A percentile compares a stretch with the other conserved stretches of the same genome.
Conservation (phyloP, 1,140 invertebrate species). For the Scaptomyza graminum region DNA sequence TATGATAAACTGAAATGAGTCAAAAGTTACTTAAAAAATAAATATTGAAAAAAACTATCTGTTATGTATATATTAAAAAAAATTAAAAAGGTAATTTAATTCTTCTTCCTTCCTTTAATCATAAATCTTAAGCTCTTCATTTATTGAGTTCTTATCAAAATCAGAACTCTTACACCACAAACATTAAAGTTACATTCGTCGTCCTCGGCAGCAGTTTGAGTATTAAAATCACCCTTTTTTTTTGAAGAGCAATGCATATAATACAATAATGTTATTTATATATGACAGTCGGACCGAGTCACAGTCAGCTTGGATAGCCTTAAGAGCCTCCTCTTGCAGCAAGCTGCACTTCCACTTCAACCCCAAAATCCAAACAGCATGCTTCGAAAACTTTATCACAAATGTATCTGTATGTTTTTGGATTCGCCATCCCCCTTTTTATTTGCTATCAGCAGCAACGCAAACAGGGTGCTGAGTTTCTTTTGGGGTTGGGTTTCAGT, state of each 20-base stretch:
- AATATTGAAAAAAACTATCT: too few relatives aligned
- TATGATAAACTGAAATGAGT: too few relatives aligned
- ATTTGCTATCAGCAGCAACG: conserved; percentile 30
- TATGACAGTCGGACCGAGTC: conserved; percentile 8
- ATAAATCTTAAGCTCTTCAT: too few relatives aligned
- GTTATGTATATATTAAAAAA: too few relatives aligned
- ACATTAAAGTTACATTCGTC: background rate
- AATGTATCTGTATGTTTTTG: conserved; percentile 28
- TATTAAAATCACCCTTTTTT: conserved; percentile 11
- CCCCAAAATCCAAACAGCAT: conserved; percentile 36
- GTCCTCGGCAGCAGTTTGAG: conserved; percentile 14
- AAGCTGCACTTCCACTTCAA: conserved; percentile 61
- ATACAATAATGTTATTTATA: conserved; percentile 35
- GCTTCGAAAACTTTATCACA: conserved; percentile 53
- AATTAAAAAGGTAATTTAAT: too few relatives aligned
- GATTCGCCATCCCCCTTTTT: conserved; percentile 39
- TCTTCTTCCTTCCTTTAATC: too few relatives aligned
- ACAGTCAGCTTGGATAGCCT: conserved; percentile 16
- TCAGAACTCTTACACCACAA: too few relatives aligned
- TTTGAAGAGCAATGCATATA: conserved; percentile 10
- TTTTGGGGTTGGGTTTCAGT: conserved; percentile 20
- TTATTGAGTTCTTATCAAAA: too few relatives aligned
- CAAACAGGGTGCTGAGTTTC: conserved; percentile 17
- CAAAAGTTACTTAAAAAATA: too few relatives aligned
- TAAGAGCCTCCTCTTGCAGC: conserved; percentile 36